Evolutionary conservation across 2,113 vertebrate species (phyloP).

Genomic region (Probosciger aterrimus): DNA sequence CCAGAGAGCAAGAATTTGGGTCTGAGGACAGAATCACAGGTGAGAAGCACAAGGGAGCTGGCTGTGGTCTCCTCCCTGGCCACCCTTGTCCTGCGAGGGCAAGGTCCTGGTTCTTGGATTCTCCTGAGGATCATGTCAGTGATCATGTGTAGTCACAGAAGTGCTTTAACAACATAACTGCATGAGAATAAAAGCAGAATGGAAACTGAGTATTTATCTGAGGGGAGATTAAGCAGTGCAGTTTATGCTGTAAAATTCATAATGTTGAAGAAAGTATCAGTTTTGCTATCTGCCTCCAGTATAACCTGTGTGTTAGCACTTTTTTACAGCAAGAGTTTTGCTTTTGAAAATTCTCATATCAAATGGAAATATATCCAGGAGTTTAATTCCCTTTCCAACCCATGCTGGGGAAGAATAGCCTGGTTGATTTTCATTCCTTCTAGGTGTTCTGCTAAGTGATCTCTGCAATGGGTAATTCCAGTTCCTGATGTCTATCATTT

Average conservation of each 20-base stretch:
- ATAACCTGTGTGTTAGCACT: neutral
- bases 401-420: neutral
- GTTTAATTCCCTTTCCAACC: conserved; percentile 26
- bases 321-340: neutral
- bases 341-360: neutral
- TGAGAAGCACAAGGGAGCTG: neutral
- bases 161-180: neutral
- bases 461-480: conserved; percentile 41
- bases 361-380: neutral
- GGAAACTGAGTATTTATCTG: neutral
- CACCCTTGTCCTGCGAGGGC: neutral
- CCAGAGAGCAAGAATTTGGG: neutral
- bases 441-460: conserved; percentile 6
- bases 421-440: neutral
- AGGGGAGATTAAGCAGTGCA: neutral
- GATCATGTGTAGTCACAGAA: neutral
- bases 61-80: neutral
- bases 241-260: neutral
- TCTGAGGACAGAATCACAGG: neutral
- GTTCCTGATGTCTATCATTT: conserved; percentile 57
- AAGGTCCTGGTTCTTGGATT: neutral
- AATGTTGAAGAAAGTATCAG: neutral
- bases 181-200: neutral
- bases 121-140: neutral
- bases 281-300: neutral